Percentiles rank a stretch among this genome's conserved stretches.
Evolutionary conservation across 2,113 vertebrate genomes (phyloP).

Genomic region (Herpetotheres cachinnans): DNA sequence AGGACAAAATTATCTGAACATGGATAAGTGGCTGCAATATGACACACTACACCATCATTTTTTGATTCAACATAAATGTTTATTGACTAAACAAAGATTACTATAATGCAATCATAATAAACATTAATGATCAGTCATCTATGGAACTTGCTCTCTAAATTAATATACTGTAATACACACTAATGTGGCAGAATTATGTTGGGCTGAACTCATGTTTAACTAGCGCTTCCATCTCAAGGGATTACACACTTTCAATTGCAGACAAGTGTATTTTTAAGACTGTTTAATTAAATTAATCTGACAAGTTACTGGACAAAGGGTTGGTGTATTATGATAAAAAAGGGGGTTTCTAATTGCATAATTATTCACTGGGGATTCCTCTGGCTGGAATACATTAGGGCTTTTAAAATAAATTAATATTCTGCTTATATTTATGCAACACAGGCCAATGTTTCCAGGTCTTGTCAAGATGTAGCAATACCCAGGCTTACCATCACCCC

Average conservation of each 20-base stretch:
- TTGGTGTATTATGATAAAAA: not conserved
- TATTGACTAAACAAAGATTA: slow-evolving; percentile 39
- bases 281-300: slow-evolving; percentile 63
- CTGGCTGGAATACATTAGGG: slow-evolving; percentile 17
- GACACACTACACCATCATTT: not conserved
- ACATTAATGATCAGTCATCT: slow-evolving; percentile 33
- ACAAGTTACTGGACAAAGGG: slow-evolving; percentile 51
- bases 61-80: not conserved
- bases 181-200: slow-evolving; percentile 26
- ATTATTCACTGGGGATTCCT: slow-evolving; percentile 34
- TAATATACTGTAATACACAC: slow-evolving; percentile 8
- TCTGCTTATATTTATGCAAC: not conserved
- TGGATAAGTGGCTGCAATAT: not conserved
- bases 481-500: not conserved
- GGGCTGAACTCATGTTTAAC: slow-evolving; percentile 25
- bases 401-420: slow-evolving; percentile 9
- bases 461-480: not conserved
- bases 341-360: not conserved
- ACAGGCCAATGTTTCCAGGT: not conserved
- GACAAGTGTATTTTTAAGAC: slow-evolving; percentile 33
- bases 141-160: slow-evolving; percentile 21
- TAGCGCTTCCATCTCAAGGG: not conserved
- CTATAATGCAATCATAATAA: slow-evolving; percentile 16
- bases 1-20: slow-evolving; percentile 13
- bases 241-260: not conserved